Evolutionary conservation across 2,797 vertebrate genomes (phyloP).

Genomic region (Gorsachius magnificus): DNA sequence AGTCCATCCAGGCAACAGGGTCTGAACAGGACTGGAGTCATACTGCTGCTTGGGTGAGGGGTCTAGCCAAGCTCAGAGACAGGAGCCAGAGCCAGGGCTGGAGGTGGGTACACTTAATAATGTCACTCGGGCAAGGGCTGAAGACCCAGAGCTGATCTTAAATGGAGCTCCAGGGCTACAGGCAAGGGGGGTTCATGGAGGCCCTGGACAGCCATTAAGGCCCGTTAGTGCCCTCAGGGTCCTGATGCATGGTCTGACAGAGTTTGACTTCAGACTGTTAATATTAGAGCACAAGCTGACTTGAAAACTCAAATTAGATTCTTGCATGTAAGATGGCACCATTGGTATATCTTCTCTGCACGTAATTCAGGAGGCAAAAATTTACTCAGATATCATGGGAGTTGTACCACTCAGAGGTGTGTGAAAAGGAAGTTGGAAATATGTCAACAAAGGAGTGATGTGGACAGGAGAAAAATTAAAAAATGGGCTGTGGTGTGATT

Average conservation of each 20-base stretch:
- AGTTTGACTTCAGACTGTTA: background rate
- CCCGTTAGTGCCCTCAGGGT: background rate
- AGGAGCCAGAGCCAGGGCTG: background rate
- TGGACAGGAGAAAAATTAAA: background rate
- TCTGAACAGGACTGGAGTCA: background rate
- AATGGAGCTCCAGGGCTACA: background rate
- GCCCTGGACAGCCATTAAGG: background rate
- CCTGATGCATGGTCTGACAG: background rate
- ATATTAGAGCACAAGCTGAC: background rate
- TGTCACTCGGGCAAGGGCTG: background rate
- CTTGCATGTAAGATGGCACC: background rate
- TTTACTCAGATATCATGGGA: background rate
- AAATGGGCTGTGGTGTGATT: background rate
- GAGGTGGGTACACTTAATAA: background rate
- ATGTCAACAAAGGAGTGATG: background rate
- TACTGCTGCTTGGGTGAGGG: background rate
- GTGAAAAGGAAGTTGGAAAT: background rate
- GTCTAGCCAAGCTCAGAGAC: background rate
- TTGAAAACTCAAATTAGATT: background rate
- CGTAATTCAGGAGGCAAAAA: background rate
- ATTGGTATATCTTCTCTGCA: background rate
- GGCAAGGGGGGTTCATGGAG: rapidly evolving
- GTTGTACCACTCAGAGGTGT: background rate
- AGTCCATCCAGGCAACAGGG: background rate
- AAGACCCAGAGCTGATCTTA: background rate